Base-by-base conservation (phyloP, 2,888 invertebrate genomes). In the Bembecia ichneumoniformis region DNA sequence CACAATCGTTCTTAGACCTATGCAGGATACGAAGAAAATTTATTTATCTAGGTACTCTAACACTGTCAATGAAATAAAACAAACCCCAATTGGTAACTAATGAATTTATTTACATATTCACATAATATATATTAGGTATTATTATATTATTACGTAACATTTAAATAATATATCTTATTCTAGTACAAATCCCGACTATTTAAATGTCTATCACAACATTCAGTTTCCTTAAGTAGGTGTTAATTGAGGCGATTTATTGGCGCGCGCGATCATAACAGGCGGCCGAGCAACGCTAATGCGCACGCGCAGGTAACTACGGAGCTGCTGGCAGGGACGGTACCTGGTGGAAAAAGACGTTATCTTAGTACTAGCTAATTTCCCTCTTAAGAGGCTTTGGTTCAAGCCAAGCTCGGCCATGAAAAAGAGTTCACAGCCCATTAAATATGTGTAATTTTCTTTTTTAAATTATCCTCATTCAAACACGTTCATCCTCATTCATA, bases 71-170 rank as follows among this genome's bases (percentile, higher is more conserved):
- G 58, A 64, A 69, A 64, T 66, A 62, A 71, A 59, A 55, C 57
- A 50, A 49, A 43, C 47, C 10, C 3, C 51, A 46, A 51, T 62
- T 65, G 66, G 78, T 82, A 86, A 83, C 82, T 83, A 82, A 79
- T 78, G 67, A 71, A 70, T 86, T 79, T 86, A 86, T 86, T 83
- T 86, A 86, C 86, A 86, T 84, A 84, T 83, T 82, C 83, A 84
- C 83, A 83, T 83, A 71, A 75, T 28, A 28, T 28, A 28, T 28
- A 28, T 28, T 28, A 28, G 7, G 28, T 28, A 28, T 9, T 28
- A 28, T 28, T 28, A 28, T 28, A 76, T 64, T 74, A 76, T 69
- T 80, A 65, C 71, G 77, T 75, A 86, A 84, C 82, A 81, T 82
- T 79, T 64, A 82, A 79, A 77, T 79, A 81, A 62, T 59, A 63